Percentiles rank a stretch among this genome's conserved stretches.
Conservation (phyloP, 1,140 invertebrate species). For the Drosophila tropicalis region DNA sequence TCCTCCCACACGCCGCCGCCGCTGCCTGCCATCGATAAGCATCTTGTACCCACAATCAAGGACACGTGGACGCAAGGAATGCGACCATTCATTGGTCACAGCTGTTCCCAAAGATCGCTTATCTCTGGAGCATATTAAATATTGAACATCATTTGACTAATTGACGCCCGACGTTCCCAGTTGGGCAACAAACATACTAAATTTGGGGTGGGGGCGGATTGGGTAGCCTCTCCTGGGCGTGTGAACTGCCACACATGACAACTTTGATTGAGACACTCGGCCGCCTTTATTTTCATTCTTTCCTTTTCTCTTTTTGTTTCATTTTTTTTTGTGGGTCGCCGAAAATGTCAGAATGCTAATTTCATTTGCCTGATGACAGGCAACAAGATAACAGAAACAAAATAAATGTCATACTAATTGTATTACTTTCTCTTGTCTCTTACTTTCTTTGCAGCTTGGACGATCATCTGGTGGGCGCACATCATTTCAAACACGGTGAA, state of each 20-base stretch:
- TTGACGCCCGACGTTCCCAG: constrained; percentile 59
- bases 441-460: constrained; percentile 88
- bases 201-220: constrained; percentile 6
- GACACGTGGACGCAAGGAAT: constrained; percentile 47
- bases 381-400: constrained; percentile 41
- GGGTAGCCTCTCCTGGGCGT: constrained; percentile 38
- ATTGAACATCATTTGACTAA: constrained; percentile 84
- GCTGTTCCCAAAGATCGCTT: constrained; percentile 65
- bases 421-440: constrained; percentile 21
- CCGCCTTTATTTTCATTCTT: background rate
- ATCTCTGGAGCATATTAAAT: constrained; percentile 81
- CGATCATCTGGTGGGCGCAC: constrained; percentile 89
- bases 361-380: constrained; percentile 67
- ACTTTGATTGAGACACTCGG: constrained; percentile 60
- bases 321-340: background rate
- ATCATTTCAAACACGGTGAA: constrained; percentile 90
- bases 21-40: constrained; percentile 41
- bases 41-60: constrained; percentile 59
- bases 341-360: constrained; percentile 62
- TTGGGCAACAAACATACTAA: constrained; percentile 49
- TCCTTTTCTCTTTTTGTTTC: background rate
- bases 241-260: constrained; percentile 74
- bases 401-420: constrained; percentile 1
- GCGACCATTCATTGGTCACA: constrained; percentile 64
- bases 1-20: constrained; percentile 47